Base-by-base conservation (phyloP, 2,888 invertebrate species). In the Plebejus argus region DNA sequence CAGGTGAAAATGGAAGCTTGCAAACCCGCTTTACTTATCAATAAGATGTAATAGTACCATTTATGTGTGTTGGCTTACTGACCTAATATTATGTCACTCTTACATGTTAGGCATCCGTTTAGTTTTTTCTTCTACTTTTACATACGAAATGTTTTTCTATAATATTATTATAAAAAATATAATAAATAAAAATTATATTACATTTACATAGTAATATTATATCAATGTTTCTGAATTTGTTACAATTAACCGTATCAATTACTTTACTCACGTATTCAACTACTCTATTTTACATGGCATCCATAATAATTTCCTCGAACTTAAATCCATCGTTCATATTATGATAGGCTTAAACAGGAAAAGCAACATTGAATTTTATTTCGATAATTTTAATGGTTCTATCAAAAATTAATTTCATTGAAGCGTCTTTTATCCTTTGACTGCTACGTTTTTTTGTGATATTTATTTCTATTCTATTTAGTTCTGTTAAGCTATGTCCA, bases 61-160 rank as follows among this genome's bases (percentile, higher is more conserved):
- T 53, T 74, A 74, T 15, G 72, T 20, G 10, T 71, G 49, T 28
- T 74, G 74, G 18, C 74, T 74, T 28, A 74, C 49, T 74, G 53
- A 28, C 74, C 53, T 20, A 49, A 72, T 12, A 45, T 72, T 72
- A 72, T 72, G 45, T 45, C 39, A 45, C 39, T 72, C 39, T 45
- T 72, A 45, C 23, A 72, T 72, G 39, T 72, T n/a, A 20, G 72
- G 45, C 39, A 72, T 72, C 66, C 66, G 66, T 66, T 15, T 33
- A 33, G 15, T 66, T 66, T 61, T 61, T 56, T n/a, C n/a, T n/a
- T n/a, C n/a, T n/a, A n/a, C n/a, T n/a, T n/a, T n/a, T n/a, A n/a
- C n/a, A n/a, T 56, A 49, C 2, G 12, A 0, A 15, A 49, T 56
- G n/a, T 56, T 61, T 4, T 49, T 12, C 49, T 10, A 39, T 35